Conservation (phyloP, 1,140 invertebrate genomes). For the Drosophila pachea region DNA sequence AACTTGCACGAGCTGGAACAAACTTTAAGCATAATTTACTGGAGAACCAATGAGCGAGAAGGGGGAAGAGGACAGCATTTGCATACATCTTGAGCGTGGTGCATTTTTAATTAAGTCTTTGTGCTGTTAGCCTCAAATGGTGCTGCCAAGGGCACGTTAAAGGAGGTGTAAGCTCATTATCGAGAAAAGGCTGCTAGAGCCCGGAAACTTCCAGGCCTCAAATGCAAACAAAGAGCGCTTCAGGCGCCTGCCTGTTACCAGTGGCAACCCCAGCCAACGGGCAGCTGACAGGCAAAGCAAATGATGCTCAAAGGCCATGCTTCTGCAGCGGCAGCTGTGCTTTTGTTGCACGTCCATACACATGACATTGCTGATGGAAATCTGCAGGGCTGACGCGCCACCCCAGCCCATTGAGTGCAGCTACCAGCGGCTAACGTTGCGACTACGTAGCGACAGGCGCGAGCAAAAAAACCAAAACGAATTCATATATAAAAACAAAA, state of each 20-base stretch:
- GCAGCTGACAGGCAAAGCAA: constrained; percentile 9
- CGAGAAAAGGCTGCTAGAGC: constrained; percentile 9
- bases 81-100: constrained; percentile 44
- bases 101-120: constrained; percentile 61
- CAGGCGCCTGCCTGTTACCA: constrained; percentile 5
- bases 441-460: constrained; percentile 41
- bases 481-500: constrained; percentile 6
- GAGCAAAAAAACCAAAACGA: constrained; percentile 24
- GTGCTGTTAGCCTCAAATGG: constrained; percentile 5
- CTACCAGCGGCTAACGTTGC: constrained; percentile 22
- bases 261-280: neutral
- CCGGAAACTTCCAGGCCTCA: constrained; percentile 16
- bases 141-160: neutral
- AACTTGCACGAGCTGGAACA: constrained; percentile 2
- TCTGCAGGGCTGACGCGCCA: constrained; percentile 2
- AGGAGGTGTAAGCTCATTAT: constrained; percentile 45
- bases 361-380: constrained; percentile 4
- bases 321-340: constrained; percentile 9
- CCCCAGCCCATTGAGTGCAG: constrained; percentile 33
- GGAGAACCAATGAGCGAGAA: too few relatives aligned
- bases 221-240: constrained; percentile 40
- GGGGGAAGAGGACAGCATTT: constrained; percentile 2
- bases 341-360: constrained; percentile 28
- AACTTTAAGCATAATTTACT: constrained; percentile 34
- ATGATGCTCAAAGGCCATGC: constrained; percentile 28